Evolutionary conservation across 2,113 vertebrate genomes (phyloP), one percentile per base, ranked within the genome.

Genomic region (Hyla sarda): DNA sequence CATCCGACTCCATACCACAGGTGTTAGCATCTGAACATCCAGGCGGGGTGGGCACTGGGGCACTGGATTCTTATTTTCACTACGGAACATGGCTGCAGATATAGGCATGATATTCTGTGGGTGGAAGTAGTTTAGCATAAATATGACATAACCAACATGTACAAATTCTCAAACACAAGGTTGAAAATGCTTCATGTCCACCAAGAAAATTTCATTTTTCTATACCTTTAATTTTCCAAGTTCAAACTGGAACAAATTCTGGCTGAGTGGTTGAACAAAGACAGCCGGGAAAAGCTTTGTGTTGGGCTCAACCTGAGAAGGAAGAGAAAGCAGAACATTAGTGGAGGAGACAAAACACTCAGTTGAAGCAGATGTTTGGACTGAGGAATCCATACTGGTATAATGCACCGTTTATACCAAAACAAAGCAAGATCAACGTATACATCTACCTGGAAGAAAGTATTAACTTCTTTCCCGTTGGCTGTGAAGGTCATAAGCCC

Each of bases 101-200:
- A 99, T 94, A 1, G 98, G 98, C 97, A 99, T 98, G 93, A 99
- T 98, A 90, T 99, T 99, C 98, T 98, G 88, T 19, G 47, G 60
- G 17, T 19, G 0, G 0, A 5, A 5, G 10, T 0, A 2, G 16
- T 65, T 0, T 41, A 69, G 65, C 37, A 56, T 56, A 60, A 28
- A 16, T 6, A 32, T 25, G 1, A 0, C 17, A n/a, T 16, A 1
- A 72, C 13, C 13, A 72, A n/a, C n/a, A 25, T 19, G 32, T n/a
- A 23, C n/a, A 75, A 30, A 72, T 23, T 5, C 25, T 25, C 11
- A 67, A 19, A 30, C 9, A 48, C 9, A 16, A 23, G 45, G 54
- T 58, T 1, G 67, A 47, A 1, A 19, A 34, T 34, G 34, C 14
- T 37, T 6, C 32, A 14, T 1, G 2, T 8, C 11, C 41, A 83